Base-by-base conservation (phyloP, 2,888 invertebrate species). In the Callyntrura guangdongensis region DNA sequence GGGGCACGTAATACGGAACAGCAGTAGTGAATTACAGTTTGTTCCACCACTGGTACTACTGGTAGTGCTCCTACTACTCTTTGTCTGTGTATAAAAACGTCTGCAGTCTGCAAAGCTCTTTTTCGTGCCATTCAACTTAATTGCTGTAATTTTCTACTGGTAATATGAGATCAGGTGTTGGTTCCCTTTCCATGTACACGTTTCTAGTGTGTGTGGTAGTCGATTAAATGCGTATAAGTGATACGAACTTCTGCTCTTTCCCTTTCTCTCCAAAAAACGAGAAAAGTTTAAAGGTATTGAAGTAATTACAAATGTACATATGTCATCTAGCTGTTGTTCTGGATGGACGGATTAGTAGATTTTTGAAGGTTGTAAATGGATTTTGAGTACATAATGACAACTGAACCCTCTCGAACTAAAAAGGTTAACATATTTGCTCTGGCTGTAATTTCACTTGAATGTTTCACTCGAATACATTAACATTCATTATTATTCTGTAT, bases 81-180 rank as follows among this genome's bases (percentile, higher is more conserved):
- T 77, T 53, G 53, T 22, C 25, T 53, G 77, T 56, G 27, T 49
- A 20, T 49, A 6, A 36, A 36, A 36, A 36, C 36, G 49, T 47
- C 67, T 11, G 9, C 9, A 36, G 36, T 36, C 53, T 53, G 74
- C 17, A 61, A n/a, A 83, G 27, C 83, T 77, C 89, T 36, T 77
- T 74, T 89, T 89, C 47, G 74, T 89, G 74, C 89, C 74, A 89
- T 89, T 82, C 89, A 89, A 83, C 67, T 84, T 89, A 89, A 89
- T 89, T 89, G 89, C 89, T 89, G 67, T 89, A 89, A 89, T 89
- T 89, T 89, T 89, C 89, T 89, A 4, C 61, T 59, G 77, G 89
- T 84, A 89, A 84, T 77, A 89, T 67, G 79, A 84, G 84, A 84
- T 89, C 89, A 89, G 89, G 89, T 89, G 89, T 84, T 67, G 47